Base-by-base conservation (phyloP, 2,113 vertebrate genomes). In the Sebastes schlegelii region DNA sequence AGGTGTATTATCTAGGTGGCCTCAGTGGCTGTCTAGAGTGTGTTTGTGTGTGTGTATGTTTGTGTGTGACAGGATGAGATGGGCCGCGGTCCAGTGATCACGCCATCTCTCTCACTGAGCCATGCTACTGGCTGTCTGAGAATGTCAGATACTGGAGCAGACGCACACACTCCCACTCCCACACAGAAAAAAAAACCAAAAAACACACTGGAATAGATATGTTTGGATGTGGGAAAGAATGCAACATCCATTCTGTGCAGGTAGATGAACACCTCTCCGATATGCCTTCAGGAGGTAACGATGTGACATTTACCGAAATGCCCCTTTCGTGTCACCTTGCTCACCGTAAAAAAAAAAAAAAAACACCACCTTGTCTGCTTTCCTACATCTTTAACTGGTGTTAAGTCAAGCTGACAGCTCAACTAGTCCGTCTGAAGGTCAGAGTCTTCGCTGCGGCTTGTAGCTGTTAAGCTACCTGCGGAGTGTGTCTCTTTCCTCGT, bases 21-120 rank as follows among this genome's bases (percentile, higher is more conserved):
- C 83, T 86, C 55, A 76, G 81, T 49, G 26, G 19, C 70, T 83
- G 80, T 86, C 61, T 55, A 34, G 6, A 45, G 34, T n/a, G 43
- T 43, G 55, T 73, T 14, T 16, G 48, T 73, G 51, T 69, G 65
- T 61, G 76, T 63, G 60, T 69, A 66, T 75, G 54, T 60, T 68
- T 77, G 83, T 65, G 74, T 77, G 71, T 77, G 90, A 88, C 79
- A 88, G 89, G 61, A 84, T 62, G 76, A 86, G 84, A 84, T 83
- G 68, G 68, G 86, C 68, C 73, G 87, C 9, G 82, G 83, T 86
- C 76, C 86, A 87, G 72, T 74, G 86, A 88, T 84, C 85, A 87
- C 74, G 63, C 78, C 88, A 88, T 88, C 80, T 86, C 86, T 85
- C 84, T 90, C 83, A 85, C 87, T 89, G 84, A 92, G 84, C 89